Evolutionary conservation across 2,888 invertebrate genomes (phyloP).

Genomic region (Drosophila monieri): DNA sequence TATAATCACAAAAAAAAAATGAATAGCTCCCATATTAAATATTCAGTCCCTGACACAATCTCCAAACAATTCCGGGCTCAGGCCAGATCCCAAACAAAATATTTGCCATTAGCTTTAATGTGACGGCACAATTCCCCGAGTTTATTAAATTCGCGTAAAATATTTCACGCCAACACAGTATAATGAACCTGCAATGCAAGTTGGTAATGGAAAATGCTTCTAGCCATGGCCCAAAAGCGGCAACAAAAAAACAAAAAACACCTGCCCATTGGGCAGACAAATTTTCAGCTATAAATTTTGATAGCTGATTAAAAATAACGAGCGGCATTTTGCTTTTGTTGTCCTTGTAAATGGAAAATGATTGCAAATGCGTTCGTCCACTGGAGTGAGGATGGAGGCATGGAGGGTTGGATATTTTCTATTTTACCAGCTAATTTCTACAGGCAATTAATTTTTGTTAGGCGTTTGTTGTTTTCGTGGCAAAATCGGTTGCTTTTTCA

Average conservation of each 20-base stretch:
- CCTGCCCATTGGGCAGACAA: conserved; percentile 53
- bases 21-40: conserved; percentile 11
- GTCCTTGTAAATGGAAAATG: conserved; percentile 53
- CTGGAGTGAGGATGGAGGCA: background rate
- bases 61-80: conserved; percentile 16
- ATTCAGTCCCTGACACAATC: conserved; percentile 22
- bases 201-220: conserved; percentile 15
- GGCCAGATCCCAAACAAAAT: conserved; percentile 26
- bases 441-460: conserved; percentile 71
- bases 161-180: conserved; percentile 18
- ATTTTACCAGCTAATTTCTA: conserved; percentile 67
- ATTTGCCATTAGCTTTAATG: conserved; percentile 68
- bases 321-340: conserved; percentile 66
- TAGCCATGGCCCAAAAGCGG: background rate
- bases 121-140: conserved; percentile 35
- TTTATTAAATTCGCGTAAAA: conserved; percentile 50
- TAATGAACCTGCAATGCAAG: conserved; percentile 36
- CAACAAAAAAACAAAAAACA: conserved; percentile 12
- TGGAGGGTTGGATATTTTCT: conserved; percentile 19
- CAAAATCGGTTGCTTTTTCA: conserved; percentile 11
- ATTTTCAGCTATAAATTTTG: conserved; percentile 73
- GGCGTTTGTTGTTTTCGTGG: conserved; percentile 18
- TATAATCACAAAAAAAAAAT: conserved; percentile 13
- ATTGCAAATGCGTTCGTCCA: conserved; percentile 42
- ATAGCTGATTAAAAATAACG: conserved; percentile 77